Percentiles rank a stretch among this genome's conserved stretches.
These are phyloP conservation scores for Ericerus pela DNA, from an alignment of 1,140 invertebrate genomes.

Conservation along the genomic window DNA sequence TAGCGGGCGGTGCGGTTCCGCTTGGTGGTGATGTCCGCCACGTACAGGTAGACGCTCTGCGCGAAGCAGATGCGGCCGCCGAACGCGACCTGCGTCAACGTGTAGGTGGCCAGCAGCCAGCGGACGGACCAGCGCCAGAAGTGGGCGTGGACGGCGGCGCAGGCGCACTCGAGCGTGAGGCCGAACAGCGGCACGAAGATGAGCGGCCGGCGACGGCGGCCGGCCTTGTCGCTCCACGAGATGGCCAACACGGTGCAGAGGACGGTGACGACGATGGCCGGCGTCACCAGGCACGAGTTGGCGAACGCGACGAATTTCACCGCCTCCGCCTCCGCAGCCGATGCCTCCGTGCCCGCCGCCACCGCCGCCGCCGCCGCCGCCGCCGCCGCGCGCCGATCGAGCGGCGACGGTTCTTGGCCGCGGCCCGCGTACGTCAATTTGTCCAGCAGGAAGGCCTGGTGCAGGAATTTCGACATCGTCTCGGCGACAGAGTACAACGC, in stretches of 20 bases:
- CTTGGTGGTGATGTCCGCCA: constrained; percentile 8
- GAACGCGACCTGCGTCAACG: neutral
- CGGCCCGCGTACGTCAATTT: too few species aligned
- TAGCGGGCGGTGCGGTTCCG: constrained; percentile 6
- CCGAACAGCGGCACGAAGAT: constrained; percentile 30
- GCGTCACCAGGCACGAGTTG: too few species aligned
- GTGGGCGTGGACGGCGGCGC: neutral
- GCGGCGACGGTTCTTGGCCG: too few species aligned
- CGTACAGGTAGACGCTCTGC: too few species aligned
- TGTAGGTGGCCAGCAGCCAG: neutral
- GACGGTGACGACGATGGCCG: too few species aligned
- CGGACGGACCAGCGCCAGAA: neutral
- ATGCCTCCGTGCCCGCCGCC: constrained; percentile 28
- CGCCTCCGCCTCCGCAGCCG: constrained; percentile 5
- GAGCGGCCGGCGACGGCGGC: constrained; percentile 31
- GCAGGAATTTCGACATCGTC: neutral
- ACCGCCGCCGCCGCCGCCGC: constrained; percentile 32
- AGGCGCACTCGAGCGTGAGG: neutral
- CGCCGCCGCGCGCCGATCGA: neutral
- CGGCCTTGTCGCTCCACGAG: constrained; percentile 23
- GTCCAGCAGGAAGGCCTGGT: neutral
- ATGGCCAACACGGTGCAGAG: too few species aligned
- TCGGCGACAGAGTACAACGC: neutral
- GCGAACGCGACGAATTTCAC: neutral
- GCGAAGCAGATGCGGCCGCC: too few species aligned